These are phyloP conservation scores for Falco cherrug DNA, from an alignment of 2,797 vertebrate genomes.

Conservation along the genomic window DNA sequence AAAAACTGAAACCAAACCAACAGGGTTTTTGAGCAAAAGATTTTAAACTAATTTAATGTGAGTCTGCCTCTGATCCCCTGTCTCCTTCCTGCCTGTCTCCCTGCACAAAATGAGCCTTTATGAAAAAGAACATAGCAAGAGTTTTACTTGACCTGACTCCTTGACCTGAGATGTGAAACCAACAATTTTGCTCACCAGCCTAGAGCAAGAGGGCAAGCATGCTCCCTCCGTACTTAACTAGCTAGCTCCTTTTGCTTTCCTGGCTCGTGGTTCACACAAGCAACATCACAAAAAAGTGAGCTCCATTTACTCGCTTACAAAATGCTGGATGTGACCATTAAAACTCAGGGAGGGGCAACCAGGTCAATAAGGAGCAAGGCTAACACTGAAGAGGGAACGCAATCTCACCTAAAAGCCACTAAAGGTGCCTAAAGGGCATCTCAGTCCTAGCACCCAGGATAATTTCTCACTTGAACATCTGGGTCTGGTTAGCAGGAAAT, in stretches of 20 bases:
- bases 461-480: not conserved
- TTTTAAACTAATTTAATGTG: not conserved
- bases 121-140: not conserved
- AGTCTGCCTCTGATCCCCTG: not conserved
- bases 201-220: not conserved
- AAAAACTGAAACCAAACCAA: not conserved
- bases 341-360: not conserved
- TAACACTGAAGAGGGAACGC: not conserved
- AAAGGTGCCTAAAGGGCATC: not conserved
- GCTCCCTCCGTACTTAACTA: not conserved
- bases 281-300: not conserved
- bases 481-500: not conserved
- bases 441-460: not conserved
- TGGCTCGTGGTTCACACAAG: not conserved
- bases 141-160: not conserved
- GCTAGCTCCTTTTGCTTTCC: not conserved
- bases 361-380: not conserved
- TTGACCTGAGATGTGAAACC: not conserved
- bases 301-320: not conserved
- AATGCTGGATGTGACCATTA: not conserved
- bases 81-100: not conserved
- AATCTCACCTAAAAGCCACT: not conserved
- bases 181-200: not conserved
- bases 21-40: not conserved
- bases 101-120: not conserved